A percentile compares a stretch with the other conserved stretches of the same genome.
phyloP scores from a whole-genome alignment of 2,888 invertebrate species.

The Cactoblastis cactorum region DNA sequence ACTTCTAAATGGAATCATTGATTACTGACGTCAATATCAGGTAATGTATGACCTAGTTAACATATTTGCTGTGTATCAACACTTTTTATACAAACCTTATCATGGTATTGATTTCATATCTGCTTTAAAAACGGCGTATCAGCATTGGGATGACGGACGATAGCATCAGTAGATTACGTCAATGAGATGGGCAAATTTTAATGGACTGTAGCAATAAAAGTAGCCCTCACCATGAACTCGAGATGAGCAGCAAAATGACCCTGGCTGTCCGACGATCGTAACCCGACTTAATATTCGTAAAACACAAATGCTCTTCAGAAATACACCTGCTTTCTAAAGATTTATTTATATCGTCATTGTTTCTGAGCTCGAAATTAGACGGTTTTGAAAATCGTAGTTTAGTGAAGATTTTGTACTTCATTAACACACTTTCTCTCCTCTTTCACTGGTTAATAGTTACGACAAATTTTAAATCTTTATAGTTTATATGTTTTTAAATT shows the following conservation, averaged over 20 bases:
- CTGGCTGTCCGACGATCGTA: slow-evolving; percentile 33
- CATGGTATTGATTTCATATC: slow-evolving; percentile 14
- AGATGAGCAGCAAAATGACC: slow-evolving; percentile 36
- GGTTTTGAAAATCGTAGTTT: slow-evolving; percentile 1
- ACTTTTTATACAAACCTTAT: slow-evolving; percentile 14
- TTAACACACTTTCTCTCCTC: slow-evolving; percentile 11
- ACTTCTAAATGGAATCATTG: slow-evolving; percentile 1
- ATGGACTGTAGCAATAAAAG: slow-evolving; percentile 64
- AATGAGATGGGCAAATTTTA: slow-evolving; percentile 67
- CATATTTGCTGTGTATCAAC: background rate
- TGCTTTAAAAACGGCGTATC: slow-evolving; percentile 27
- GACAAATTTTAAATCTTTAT: background rate
- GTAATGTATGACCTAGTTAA: slow-evolving; percentile 14
- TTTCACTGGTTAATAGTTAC: background rate
- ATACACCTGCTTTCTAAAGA: slow-evolving; percentile 3
- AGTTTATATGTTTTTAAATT: no score
- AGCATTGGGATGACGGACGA: slow-evolving; percentile 30
- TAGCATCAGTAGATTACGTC: slow-evolving; percentile 57
- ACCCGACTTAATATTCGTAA: slow-evolving; percentile 27
- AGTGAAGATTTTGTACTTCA: slow-evolving; percentile 6
- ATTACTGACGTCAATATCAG: background rate
- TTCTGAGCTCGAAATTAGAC: background rate
- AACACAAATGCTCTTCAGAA: slow-evolving; percentile 18
- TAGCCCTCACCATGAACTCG: slow-evolving; percentile 71
- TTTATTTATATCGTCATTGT: slow-evolving; percentile 2